These are phyloP conservation scores for Schizothorax lantsangensis DNA, from an alignment of 2,797 vertebrate species.

Conservation along the genomic window DNA sequence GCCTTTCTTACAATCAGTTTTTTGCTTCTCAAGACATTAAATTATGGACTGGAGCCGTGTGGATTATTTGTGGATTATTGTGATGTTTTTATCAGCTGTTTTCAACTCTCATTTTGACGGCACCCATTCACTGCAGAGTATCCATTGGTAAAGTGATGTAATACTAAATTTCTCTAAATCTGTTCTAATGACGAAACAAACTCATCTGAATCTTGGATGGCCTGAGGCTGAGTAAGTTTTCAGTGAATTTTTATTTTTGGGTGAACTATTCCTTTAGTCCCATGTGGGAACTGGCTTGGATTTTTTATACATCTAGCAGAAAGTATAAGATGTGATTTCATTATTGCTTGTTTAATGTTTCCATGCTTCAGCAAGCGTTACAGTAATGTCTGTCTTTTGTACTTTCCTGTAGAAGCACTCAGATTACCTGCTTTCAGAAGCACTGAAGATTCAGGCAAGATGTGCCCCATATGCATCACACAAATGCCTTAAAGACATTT, in stretches of 20 bases:
- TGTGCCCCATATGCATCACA: not conserved
- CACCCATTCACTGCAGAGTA: not conserved
- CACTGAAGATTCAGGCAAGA: not conserved
- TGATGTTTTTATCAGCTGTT: not conserved
- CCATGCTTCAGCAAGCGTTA: not conserved
- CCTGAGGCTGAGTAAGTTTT: not conserved
- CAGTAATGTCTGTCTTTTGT: not conserved
- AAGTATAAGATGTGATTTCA: not conserved
- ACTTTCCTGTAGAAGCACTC: not conserved
- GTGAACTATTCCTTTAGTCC: not conserved
- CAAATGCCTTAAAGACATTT: conserved; percentile 4
- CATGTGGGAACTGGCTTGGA: not conserved
- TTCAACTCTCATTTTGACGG: not conserved
- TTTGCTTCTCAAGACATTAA: not conserved
- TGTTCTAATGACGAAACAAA: not conserved
- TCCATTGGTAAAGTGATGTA: too few species aligned
- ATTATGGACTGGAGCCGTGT: not conserved
- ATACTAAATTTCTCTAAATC: too few species aligned
- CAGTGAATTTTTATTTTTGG: not conserved
- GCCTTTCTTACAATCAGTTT: not conserved
- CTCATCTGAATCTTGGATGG: not conserved
- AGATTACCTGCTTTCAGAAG: not conserved
- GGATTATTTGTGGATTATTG: too few species aligned
- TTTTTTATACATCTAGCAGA: not conserved
- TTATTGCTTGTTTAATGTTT: conserved; percentile 17